Evolutionary conservation across 2,888 invertebrate genomes (phyloP).

Genomic region (Apodemia hepburni): DNA sequence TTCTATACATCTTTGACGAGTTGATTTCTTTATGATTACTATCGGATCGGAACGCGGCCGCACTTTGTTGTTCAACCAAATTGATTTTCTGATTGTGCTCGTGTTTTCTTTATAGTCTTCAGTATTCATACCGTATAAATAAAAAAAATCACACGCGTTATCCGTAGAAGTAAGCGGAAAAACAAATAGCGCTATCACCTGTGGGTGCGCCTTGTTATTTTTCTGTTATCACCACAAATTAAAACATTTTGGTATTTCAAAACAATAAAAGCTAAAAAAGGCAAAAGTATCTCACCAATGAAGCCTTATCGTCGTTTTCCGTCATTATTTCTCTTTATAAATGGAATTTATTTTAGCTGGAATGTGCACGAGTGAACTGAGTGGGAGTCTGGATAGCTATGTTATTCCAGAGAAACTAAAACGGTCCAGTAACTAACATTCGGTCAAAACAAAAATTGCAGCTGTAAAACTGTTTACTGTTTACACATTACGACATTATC

Average conservation of each 20-base stretch:
- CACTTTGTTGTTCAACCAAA: too few species aligned
- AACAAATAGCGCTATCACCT: background rate
- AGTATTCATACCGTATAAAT: background rate
- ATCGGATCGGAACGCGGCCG: too few species aligned
- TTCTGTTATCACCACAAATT: background rate
- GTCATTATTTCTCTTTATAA: background rate
- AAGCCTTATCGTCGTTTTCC: background rate
- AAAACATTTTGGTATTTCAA: too few species aligned
- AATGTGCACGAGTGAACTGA: conserved; percentile 2
- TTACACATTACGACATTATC: background rate
- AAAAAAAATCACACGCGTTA: background rate
- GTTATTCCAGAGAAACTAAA: conserved; percentile 10
- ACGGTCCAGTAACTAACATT: conserved; percentile 4
- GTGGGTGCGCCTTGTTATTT: background rate
- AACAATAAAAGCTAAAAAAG: background rate
- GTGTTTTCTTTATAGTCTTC: too few species aligned
- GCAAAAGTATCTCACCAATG: conserved; percentile 3
- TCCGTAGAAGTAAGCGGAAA: background rate
- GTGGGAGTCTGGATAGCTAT: conserved; percentile 5
- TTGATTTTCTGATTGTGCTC: too few species aligned
- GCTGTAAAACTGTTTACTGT: conserved; percentile 1
- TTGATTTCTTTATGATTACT: too few species aligned
- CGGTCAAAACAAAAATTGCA: conserved; percentile 4
- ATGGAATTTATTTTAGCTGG: background rate
- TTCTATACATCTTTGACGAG: too few species aligned